These are phyloP conservation scores for Prionailurus bengalensis DNA, from an alignment of 2,113 vertebrate genomes.

Conservation along the genomic window DNA sequence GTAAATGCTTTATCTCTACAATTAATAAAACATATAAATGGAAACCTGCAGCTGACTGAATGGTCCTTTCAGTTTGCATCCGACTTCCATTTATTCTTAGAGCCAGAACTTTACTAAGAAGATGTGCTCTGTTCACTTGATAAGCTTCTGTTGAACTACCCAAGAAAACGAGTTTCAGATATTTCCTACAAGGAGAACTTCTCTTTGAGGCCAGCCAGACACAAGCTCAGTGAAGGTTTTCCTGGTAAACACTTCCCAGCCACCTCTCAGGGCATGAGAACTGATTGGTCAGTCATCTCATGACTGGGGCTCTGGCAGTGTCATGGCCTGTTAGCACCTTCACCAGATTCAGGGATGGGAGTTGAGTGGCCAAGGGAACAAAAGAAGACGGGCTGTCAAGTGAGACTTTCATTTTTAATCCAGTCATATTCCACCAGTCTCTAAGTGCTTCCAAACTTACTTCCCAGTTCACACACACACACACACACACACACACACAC, in stretches of 20 bases:
- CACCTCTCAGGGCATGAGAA: background rate
- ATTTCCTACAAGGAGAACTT: background rate
- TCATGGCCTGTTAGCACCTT: background rate
- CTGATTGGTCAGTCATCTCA: background rate
- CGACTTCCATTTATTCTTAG: background rate
- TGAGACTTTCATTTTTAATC: background rate
- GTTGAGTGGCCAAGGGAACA: background rate
- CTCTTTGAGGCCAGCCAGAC: background rate
- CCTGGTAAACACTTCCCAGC: background rate
- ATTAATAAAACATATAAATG: conserved; percentile 54
- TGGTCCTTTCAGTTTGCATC: background rate
- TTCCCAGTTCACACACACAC: rapidly evolving
- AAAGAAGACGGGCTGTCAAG: background rate
- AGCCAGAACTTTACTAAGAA: conserved; percentile 7
- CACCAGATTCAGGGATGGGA: no score
- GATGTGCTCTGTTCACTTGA: background rate
- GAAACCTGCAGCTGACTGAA: background rate
- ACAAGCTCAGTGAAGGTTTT: background rate
- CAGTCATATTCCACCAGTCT: background rate
- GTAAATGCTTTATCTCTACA: conserved; percentile 13
- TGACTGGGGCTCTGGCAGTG: background rate
- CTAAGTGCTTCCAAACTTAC: background rate
- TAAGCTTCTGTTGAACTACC: background rate
- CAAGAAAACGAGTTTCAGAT: background rate
- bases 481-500: background rate